phyloP scores from a whole-genome alignment of 2,888 invertebrate genomes.

The Diploptera punctata region DNA sequence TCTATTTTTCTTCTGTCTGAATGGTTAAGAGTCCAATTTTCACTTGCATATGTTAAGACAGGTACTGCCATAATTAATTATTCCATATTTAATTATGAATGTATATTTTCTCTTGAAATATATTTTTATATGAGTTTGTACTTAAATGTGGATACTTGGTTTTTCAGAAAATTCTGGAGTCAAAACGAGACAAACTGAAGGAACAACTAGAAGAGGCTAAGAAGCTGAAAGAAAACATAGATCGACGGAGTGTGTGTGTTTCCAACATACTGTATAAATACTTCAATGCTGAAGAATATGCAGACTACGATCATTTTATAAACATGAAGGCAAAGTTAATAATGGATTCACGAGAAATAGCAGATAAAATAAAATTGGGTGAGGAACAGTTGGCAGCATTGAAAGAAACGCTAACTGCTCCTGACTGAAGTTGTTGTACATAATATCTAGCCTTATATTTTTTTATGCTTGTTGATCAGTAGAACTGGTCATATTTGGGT shows the following conservation, averaged over 20 bases:
- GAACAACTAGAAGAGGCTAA: slow-evolving; percentile 85
- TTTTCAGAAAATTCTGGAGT: slow-evolving; percentile 69
- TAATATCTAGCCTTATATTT: not conserved
- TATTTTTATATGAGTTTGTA: no score
- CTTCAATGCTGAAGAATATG: slow-evolving; percentile 73
- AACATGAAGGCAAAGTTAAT: slow-evolving; percentile 87
- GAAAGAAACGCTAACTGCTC: slow-evolving; percentile 60
- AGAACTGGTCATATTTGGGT: slow-evolving; percentile 30
- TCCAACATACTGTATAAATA: slow-evolving; percentile 73
- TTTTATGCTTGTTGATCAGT: slow-evolving; percentile 23
- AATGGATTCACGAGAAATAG: slow-evolving; percentile 80
- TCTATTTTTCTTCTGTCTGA: no score
- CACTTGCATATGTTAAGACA: no score
- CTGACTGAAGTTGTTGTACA: slow-evolving; percentile 31
- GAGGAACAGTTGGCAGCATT: slow-evolving; percentile 81
- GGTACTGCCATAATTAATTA: no score
- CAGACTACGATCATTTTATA: slow-evolving; percentile 84
- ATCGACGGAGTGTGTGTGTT: slow-evolving; percentile 75
- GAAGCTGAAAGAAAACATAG: slow-evolving; percentile 79
- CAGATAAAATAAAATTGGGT: slow-evolving; percentile 81
- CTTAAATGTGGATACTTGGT: no score
- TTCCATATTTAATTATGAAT: no score
- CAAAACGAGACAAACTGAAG: slow-evolving; percentile 76
- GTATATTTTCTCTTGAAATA: no score
- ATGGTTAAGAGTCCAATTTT: no score